Evolutionary conservation across 2,113 vertebrate genomes (phyloP).

Genomic region (Cryptotis parvus): DNA sequence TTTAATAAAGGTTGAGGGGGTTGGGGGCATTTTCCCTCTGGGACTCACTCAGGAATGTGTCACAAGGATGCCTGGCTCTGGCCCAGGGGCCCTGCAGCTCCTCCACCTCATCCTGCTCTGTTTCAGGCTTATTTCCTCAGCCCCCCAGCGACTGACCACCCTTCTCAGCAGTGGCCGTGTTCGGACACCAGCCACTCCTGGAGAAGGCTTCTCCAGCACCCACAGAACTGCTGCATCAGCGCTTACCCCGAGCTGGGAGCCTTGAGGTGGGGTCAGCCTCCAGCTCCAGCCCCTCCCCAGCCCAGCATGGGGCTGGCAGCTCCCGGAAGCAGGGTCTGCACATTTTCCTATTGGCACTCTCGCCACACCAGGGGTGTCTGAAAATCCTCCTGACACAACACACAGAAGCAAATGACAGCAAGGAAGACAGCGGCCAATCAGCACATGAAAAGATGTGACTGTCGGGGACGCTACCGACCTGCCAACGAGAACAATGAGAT

Average conservation of each 20-base stretch:
- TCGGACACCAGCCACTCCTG: not conserved
- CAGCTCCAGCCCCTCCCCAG: not conserved
- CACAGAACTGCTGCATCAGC: not conserved
- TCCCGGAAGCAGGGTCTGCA: not conserved
- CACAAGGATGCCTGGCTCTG: not conserved
- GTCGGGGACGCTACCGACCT: not conserved
- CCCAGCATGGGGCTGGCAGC: not conserved
- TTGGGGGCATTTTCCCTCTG: too few species aligned
- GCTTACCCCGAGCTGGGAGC: not conserved
- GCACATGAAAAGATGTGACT: not conserved
- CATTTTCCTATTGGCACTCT: not conserved
- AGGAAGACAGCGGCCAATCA: constrained; percentile 30
- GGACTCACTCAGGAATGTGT: too few species aligned
- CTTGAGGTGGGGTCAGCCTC: not conserved
- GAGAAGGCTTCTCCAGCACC: not conserved
- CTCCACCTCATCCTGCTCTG: too few species aligned
- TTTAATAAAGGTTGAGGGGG: not conserved
- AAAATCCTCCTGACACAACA: constrained; percentile 36
- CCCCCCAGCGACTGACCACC: too few species aligned
- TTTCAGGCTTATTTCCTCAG: too few species aligned
- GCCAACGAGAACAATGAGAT: constrained; percentile 64
- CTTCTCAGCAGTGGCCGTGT: too few species aligned
- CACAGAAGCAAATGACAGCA: not conserved
- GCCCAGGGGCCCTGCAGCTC: too few species aligned
- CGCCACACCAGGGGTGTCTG: not conserved